Evolutionary conservation across 2,797 vertebrate genomes (phyloP), one percentile per base, ranked within the genome.

Genomic region (Pangasius mekongensis): DNA sequence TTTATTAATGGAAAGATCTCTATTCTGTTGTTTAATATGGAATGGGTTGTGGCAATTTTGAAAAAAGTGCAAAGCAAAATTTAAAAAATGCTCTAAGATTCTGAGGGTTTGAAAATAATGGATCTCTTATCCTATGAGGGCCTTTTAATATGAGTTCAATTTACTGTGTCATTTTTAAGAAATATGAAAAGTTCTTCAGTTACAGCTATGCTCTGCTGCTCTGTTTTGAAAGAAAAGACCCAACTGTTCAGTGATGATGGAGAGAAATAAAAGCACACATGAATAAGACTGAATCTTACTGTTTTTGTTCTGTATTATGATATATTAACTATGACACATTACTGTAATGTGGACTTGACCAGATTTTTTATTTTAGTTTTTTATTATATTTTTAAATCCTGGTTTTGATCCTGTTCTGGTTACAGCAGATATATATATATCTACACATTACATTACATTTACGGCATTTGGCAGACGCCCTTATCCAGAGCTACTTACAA

Each of bases 191-290:
- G 14, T 64, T 49, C 13, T 84, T 84, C 39, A 64, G 33, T 10
- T 52, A 49, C 39, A 58, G 14, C 22, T n/a, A 27, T 24, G 67
- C 67, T 74, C n/a, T 76, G 43, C 52, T 36, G 56, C n/a, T 83
- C n/a, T 83, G 47, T 84, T 83, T 74, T 73, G n/a, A n/a, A 62
- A 47, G 39, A 84, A 66, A 49, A 84, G 81, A 66, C 69, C 43
- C 56, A 69, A 24, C 24, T 47, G 10, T 85, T 80, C 62, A 54
- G 71, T 83, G 56, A 3, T 83, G 18, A 52, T 84, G 56, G 54
- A 24, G 33, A 84, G 22, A 84, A 84, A 84, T 83, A 76, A 84
- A 88, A 33, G 33, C 66, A 62, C 54, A 81, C 54, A 81, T 80
- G 52, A 73, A 73, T 71, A 39, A 80, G 54, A 60, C 30, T 58